A percentile compares a stretch with the other conserved stretches of the same genome.
phyloP scores from a whole-genome alignment of 2,888 invertebrate genomes.

The Alentia gelatinosa region DNA sequence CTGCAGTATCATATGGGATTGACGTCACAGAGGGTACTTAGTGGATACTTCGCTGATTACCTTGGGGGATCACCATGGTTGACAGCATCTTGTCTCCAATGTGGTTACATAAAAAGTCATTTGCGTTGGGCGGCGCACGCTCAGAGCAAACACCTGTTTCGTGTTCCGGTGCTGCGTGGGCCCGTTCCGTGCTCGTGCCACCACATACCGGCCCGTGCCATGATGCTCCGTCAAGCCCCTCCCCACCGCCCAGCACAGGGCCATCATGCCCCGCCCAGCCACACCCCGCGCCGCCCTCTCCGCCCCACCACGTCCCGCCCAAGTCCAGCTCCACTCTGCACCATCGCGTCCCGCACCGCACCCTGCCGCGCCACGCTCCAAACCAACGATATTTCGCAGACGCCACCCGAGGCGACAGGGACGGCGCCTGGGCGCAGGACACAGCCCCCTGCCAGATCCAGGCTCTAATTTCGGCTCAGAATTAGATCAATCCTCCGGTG shows the following conservation, averaged over 20 bases:
- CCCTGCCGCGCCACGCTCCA: not conserved
- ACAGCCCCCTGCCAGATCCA: not conserved
- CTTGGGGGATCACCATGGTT: no score
- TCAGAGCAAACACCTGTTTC: not conserved
- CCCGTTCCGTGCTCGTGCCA: no score
- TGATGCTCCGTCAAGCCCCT: no score
- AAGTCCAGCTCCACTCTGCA: not conserved
- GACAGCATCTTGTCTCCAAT: no score
- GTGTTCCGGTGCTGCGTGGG: not conserved
- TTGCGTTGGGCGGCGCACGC: not conserved
- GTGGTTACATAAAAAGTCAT: not conserved
- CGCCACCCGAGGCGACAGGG: not conserved
- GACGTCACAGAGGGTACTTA: no score
- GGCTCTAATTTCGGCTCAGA: constrained; percentile 12
- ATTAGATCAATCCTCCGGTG: constrained; percentile 24
- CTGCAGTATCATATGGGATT: no score
- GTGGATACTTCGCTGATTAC: no score
- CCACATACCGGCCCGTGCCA: no score
- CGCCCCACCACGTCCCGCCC: not conserved
- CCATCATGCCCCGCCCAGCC: not conserved
- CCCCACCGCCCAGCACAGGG: no score
- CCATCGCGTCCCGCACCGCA: not conserved
- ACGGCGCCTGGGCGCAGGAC: not conserved
- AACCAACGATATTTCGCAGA: constrained; percentile 24
- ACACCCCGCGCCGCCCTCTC: not conserved